These are phyloP conservation scores for Thamnophis elegans DNA, from an alignment of 2,797 vertebrate genomes.

Conservation along the genomic window DNA sequence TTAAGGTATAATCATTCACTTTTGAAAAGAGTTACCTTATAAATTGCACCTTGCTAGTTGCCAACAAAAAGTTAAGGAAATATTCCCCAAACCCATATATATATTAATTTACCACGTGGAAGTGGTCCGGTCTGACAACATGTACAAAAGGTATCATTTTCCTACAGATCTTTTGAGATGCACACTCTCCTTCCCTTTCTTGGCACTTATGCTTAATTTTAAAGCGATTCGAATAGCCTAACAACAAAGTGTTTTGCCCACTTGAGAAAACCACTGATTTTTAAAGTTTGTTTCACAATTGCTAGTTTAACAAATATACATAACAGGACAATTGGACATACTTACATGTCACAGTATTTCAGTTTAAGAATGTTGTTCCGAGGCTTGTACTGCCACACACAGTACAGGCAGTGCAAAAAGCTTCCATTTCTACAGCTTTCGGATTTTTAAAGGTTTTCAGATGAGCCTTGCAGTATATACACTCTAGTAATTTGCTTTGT, in stretches of 20 bases:
- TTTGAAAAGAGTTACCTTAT: not conserved
- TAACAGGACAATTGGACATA: conserved; percentile 41
- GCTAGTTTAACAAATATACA: conserved; percentile 57
- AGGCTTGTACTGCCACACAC: not conserved
- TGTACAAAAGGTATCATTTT: not conserved
- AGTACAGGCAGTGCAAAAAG: fast-evolving
- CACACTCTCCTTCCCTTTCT: not conserved
- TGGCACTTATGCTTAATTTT: not conserved
- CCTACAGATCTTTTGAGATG: not conserved
- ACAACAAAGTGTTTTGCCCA: not conserved
- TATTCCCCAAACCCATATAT: not conserved
- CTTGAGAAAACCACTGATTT: not conserved
- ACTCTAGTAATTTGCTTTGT: not conserved
- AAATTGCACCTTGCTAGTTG: not conserved
- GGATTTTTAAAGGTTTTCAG: not conserved
- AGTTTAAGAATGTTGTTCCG: conserved; percentile 8
- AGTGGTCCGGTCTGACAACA: not conserved
- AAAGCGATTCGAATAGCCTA: not conserved
- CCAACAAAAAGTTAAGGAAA: not conserved
- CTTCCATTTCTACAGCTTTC: not conserved
- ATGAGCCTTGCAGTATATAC: not conserved
- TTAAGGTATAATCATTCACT: not conserved
- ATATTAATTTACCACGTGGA: not conserved
- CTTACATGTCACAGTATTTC: conserved; percentile 24
- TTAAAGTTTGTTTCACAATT: conserved; percentile 55